phyloP scores from a whole-genome alignment of 2,888 invertebrate genomes.

The Dynastes grantii region DNA sequence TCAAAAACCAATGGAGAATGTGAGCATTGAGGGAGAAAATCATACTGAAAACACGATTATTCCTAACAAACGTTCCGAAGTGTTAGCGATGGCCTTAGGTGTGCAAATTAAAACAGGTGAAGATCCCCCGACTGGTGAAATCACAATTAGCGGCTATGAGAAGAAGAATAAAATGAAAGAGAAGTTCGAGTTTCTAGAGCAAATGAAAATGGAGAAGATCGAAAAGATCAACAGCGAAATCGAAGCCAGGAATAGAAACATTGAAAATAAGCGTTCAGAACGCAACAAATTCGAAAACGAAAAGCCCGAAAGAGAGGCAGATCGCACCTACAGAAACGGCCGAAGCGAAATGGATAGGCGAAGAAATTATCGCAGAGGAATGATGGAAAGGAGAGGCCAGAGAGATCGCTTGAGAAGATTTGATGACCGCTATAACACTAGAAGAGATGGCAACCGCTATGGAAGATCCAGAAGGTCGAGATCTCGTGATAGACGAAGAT shows the following conservation, averaged over 20 bases:
- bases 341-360: constrained; percentile 48
- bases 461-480: constrained; percentile 59
- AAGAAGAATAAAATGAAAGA: constrained; percentile 60
- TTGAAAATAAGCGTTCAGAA: constrained; percentile 59
- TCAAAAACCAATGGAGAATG: constrained; percentile 8
- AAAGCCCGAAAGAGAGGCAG: constrained; percentile 59
- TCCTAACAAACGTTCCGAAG: constrained; percentile 64
- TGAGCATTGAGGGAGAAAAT: constrained; percentile 29
- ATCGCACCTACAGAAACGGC: constrained; percentile 49
- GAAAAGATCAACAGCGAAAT: constrained; percentile 28
- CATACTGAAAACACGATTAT: constrained; percentile 50
- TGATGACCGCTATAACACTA: constrained; percentile 44
- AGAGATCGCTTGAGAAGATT: constrained; percentile 51
- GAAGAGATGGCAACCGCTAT: constrained; percentile 41
- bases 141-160: constrained; percentile 65
- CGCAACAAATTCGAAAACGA: constrained; percentile 67
- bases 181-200: constrained; percentile 33
- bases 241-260: constrained; percentile 33
- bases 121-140: constrained; percentile 66
- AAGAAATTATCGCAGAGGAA: constrained; percentile 49
- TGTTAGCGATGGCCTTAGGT: constrained; percentile 75
- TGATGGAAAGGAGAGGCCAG: constrained; percentile 54
- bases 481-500: constrained; percentile 61
- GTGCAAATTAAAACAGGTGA: constrained; percentile 69
- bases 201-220: constrained; percentile 33